A percentile compares a stretch with the other conserved stretches of the same genome.
Conservation (phyloP, 2,888 invertebrate species). For the Bursaphelenchus okinawaensis region DNA sequence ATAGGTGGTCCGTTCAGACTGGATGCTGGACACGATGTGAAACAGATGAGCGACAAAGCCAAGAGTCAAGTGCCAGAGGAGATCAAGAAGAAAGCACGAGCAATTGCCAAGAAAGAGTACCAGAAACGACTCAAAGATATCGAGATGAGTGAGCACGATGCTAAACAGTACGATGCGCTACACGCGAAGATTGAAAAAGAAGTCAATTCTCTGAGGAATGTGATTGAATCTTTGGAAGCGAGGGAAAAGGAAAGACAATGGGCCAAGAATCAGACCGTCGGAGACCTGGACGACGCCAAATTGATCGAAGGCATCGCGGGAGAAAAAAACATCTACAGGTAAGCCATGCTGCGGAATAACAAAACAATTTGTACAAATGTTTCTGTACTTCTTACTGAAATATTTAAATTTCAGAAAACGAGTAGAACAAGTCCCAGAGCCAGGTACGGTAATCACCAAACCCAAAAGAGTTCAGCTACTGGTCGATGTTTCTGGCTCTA, state of each 20-base stretch:
- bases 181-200: slow-evolving; percentile 68
- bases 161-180: slow-evolving; percentile 77
- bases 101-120: slow-evolving; percentile 74
- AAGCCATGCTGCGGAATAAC: too few relatives aligned
- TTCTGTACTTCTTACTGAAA: slow-evolving; percentile 57
- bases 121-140: slow-evolving; percentile 71
- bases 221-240: slow-evolving; percentile 74
- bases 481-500: slow-evolving; percentile 87
- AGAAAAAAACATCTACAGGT: slow-evolving; percentile 80
- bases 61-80: slow-evolving; percentile 80
- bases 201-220: slow-evolving; percentile 77
- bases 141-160: slow-evolving; percentile 88
- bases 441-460: slow-evolving; percentile 75
- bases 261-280: slow-evolving; percentile 81
- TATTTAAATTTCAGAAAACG: slow-evolving; percentile 33
- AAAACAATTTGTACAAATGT: too few relatives aligned
- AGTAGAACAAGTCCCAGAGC: slow-evolving; percentile 52
- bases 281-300: slow-evolving; percentile 81
- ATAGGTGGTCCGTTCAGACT: slow-evolving; percentile 89
- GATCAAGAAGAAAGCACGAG: slow-evolving; percentile 78
- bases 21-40: slow-evolving; percentile 85
- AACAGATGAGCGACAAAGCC: slow-evolving; percentile 80
- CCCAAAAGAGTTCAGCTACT: slow-evolving; percentile 68
- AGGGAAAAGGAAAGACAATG: slow-evolving; percentile 82
- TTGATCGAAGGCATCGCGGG: slow-evolving; percentile 85